Evolutionary conservation across 2,797 vertebrate genomes (phyloP).

Genomic region (Hapalemur alaotrensis): DNA sequence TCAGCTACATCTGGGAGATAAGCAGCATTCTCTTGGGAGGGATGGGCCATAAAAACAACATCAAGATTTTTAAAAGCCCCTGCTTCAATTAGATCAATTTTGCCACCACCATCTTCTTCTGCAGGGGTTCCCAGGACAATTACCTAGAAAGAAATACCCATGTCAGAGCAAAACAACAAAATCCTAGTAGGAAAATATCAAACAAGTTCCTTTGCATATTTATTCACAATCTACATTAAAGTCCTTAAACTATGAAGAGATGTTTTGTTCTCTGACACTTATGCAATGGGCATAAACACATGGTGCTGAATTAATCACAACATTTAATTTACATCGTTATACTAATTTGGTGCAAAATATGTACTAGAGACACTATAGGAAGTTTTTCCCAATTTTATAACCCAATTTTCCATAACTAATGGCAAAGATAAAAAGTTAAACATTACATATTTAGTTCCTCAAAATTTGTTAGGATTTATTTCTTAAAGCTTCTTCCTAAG

Average conservation of each 20-base stretch:
- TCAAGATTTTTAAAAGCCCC: conserved; percentile 91
- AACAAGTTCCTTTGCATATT: neutral
- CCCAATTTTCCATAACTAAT: neutral
- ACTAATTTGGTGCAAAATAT: neutral
- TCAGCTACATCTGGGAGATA: conserved; percentile 88
- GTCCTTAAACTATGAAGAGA: conserved; percentile 25
- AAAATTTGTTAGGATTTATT: conserved; percentile 25
- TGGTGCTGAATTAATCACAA: conserved; percentile 1
- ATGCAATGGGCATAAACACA: neutral
- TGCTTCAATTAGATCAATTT: conserved; percentile 90
- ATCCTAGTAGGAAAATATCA: neutral
- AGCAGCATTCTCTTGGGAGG: conserved; percentile 89
- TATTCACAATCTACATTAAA: conserved; percentile 5
- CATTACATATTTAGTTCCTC: neutral
- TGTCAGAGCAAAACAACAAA: conserved; percentile 50
- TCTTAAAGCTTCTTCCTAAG: conserved; percentile 25
- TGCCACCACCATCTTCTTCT: conserved; percentile 92
- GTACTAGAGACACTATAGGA: neutral
- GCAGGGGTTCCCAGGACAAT: conserved; percentile 93
- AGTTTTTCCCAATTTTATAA: conserved; percentile 24
- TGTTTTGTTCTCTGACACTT: neutral
- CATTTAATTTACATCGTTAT: neutral
- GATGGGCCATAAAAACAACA: conserved; percentile 95
- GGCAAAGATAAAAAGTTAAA: conserved; percentile 25
- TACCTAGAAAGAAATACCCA: conserved; percentile 82